phyloP scores from a whole-genome alignment of 1,140 invertebrate species.

The Linepithema humile region DNA sequence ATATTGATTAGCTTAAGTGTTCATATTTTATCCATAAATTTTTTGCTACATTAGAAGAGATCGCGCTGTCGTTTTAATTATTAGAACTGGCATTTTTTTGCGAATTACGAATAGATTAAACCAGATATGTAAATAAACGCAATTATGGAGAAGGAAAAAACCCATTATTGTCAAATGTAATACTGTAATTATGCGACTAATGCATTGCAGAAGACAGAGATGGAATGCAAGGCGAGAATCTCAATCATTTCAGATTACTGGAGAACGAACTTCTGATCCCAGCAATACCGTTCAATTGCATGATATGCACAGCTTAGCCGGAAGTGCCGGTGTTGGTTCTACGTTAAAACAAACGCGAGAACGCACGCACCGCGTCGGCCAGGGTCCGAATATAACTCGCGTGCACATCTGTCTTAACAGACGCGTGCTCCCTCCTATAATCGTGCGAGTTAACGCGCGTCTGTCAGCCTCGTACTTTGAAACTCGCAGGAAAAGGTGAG shows the following conservation, averaged over 20 bases:
- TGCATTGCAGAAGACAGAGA: neutral
- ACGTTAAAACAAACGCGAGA: conserved; percentile 44
- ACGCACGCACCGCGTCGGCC: conserved; percentile 40
- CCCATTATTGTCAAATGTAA: neutral
- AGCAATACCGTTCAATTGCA: neutral
- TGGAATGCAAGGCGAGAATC: neutral
- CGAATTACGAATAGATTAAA: neutral
- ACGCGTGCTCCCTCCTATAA: conserved; percentile 23
- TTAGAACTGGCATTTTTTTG: neutral
- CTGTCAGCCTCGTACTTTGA: neutral
- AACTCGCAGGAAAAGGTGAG: neutral
- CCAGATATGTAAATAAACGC: neutral
- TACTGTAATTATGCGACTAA: neutral
- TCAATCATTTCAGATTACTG: neutral
- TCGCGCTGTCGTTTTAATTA: neutral
- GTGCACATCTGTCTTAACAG: conserved; percentile 65
- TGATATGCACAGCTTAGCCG: conserved; percentile 25
- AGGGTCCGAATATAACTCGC: conserved; percentile 61
- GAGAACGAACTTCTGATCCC: neutral
- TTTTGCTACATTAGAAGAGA: neutral
- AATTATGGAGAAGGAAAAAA: neutral
- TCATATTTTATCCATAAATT: neutral
- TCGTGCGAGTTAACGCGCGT: conserved; percentile 19
- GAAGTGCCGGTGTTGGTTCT: conserved; percentile 67
- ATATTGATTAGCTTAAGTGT: neutral